Percentiles rank a stretch among this genome's conserved stretches.
Conservation (phyloP, 1,140 invertebrate species). For the Panagrolaimus sp. region DNA sequence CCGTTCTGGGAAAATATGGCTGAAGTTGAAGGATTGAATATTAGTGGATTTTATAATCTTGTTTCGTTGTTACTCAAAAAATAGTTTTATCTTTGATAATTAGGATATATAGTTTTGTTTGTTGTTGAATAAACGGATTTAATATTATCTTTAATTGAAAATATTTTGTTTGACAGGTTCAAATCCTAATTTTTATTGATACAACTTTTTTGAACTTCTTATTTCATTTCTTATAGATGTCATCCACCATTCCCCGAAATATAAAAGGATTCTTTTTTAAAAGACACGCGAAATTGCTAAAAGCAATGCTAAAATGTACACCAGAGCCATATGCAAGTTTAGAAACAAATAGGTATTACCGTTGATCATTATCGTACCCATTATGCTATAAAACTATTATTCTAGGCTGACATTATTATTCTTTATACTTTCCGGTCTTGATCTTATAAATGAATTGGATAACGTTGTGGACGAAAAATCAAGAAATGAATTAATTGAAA, state of each 20-base stretch:
- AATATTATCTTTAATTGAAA: background rate
- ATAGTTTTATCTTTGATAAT: constrained; percentile 24
- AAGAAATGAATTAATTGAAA: constrained; percentile 36
- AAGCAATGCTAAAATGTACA: constrained; percentile 17
- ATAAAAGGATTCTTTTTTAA: background rate
- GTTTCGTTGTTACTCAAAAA: constrained; percentile 32
- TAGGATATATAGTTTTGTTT: constrained; percentile 9
- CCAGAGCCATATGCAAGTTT: constrained; percentile 23
- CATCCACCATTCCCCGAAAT: no score
- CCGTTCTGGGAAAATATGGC: constrained; percentile 46
- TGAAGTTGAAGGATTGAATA: constrained; percentile 44
- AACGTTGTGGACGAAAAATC: constrained; percentile 7
- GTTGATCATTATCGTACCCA: no score
- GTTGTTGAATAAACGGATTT: constrained; percentile 22
- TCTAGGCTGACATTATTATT: constrained; percentile 30
- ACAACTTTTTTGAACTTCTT: no score
- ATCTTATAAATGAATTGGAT: constrained; percentile 29
- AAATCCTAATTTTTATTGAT: no score
- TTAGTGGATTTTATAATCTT: constrained; percentile 48
- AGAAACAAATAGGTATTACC: constrained; percentile 28
- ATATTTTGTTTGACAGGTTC: no score
- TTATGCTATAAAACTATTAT: no score
- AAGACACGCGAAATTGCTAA: constrained; percentile 19
- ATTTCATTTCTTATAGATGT: no score
- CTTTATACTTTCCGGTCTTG: constrained; percentile 32